Evolutionary conservation across 2,113 vertebrate genomes (phyloP).

Genomic region (Heptranchias perlo): DNA sequence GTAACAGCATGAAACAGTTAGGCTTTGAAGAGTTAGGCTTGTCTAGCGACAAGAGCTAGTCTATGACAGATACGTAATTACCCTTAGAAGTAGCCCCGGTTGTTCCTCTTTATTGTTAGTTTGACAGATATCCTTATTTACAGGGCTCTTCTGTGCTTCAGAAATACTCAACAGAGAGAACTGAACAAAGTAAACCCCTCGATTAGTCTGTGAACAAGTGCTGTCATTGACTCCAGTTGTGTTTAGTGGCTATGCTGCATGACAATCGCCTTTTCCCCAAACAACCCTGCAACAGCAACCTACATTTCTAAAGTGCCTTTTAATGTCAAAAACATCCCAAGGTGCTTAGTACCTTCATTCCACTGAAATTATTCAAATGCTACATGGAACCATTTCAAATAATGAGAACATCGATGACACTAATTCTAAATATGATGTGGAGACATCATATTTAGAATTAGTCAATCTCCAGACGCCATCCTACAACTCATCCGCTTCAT

Average conservation of each 20-base stretch:
- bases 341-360: not conserved
- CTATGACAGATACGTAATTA: not conserved
- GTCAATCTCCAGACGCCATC: no score
- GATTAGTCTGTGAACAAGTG: not conserved
- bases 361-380: not conserved
- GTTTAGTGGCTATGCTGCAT: not conserved
- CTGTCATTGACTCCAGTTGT: not conserved
- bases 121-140: conserved; percentile 1
- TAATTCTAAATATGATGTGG: no score
- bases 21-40: not conserved
- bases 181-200: not conserved
- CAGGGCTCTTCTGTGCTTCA: not conserved
- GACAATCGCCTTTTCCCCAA: not conserved
- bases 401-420: not conserved
- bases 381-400: not conserved
- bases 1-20: not conserved
- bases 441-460: no score
- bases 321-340: not conserved
- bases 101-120: not conserved
- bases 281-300: not conserved
- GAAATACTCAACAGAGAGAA: not conserved
- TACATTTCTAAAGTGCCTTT: not conserved
- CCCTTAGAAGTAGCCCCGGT: not conserved
- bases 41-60: not conserved
- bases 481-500: no score